These are phyloP conservation scores for Eonycteris spelaea DNA, from an alignment of 2,113 vertebrate genomes.

Conservation along the genomic window DNA sequence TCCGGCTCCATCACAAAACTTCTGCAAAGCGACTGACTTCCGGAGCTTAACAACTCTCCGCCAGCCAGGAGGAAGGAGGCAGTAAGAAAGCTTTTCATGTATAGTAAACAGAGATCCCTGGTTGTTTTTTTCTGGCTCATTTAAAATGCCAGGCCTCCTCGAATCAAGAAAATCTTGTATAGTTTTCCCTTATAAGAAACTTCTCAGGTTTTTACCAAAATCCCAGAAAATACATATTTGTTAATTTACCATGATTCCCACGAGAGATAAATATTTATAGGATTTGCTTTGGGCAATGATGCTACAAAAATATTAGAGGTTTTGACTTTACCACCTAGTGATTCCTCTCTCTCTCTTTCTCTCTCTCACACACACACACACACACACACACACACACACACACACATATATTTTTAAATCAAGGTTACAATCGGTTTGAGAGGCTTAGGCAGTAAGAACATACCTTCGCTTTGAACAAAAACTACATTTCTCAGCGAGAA, in stretches of 20 bases:
- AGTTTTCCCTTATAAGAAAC: background rate
- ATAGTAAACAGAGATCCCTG: background rate
- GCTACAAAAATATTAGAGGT: background rate
- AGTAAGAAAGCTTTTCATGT: constrained; percentile 54
- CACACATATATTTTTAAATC: background rate
- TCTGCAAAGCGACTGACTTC: background rate
- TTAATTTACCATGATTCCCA: background rate
- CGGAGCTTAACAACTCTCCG: background rate
- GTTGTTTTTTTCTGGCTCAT: background rate
- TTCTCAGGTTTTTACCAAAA: background rate
- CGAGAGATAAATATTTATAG: constrained; percentile 4
- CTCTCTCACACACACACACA: background rate
- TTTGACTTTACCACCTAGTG: background rate
- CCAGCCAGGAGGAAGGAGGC: background rate
- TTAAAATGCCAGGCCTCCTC: constrained; percentile 21
- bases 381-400: no score
- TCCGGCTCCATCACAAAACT: constrained; percentile 7
- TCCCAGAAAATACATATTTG: background rate
- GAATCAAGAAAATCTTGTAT: background rate
- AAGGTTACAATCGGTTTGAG: background rate
- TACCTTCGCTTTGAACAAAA: constrained; percentile 13
- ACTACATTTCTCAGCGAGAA: constrained; percentile 43
- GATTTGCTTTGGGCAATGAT: background rate
- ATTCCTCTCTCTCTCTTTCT: background rate
- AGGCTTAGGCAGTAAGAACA: background rate